Conservation (phyloP, 2,113 vertebrate species). For the Ginglymostoma cirratum region DNA sequence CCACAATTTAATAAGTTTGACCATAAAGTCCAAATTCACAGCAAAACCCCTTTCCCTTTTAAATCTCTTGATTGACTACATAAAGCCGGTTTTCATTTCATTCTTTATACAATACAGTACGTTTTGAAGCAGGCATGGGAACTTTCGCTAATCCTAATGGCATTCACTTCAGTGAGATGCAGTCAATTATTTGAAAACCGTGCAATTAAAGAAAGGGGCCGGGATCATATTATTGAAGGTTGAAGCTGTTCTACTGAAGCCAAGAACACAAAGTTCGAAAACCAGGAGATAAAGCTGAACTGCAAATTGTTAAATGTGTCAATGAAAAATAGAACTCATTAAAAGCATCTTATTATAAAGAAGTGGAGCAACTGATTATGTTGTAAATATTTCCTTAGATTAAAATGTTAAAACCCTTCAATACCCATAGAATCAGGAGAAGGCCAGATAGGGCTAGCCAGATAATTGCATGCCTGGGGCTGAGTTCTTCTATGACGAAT, state of each 20-base stretch:
- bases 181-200: not conserved
- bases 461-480: slow-evolving; percentile 5
- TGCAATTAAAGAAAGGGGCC: not conserved
- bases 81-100: not conserved
- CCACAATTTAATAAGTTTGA: not conserved
- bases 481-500: not conserved
- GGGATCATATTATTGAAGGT: not conserved
- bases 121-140: not conserved
- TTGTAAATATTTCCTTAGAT: slow-evolving; percentile 1
- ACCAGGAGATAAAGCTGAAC: not conserved
- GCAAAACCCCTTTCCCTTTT: not conserved
- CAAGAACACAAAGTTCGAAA: not conserved
- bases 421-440: not conserved
- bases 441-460: not conserved
- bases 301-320: not conserved
- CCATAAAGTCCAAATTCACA: not conserved
- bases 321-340: slow-evolving; percentile 14
- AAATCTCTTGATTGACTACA: not conserved
- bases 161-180: not conserved
- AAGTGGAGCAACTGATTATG: not conserved
- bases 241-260: not conserved
- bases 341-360: not conserved
- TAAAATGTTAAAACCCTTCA: slow-evolving; percentile 8
- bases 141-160: not conserved
- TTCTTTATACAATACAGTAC: not conserved